Percentiles rank a stretch among this genome's conserved stretches.
Conservation (phyloP, 2,888 invertebrate genomes). For the Stegana nigrithorax region DNA sequence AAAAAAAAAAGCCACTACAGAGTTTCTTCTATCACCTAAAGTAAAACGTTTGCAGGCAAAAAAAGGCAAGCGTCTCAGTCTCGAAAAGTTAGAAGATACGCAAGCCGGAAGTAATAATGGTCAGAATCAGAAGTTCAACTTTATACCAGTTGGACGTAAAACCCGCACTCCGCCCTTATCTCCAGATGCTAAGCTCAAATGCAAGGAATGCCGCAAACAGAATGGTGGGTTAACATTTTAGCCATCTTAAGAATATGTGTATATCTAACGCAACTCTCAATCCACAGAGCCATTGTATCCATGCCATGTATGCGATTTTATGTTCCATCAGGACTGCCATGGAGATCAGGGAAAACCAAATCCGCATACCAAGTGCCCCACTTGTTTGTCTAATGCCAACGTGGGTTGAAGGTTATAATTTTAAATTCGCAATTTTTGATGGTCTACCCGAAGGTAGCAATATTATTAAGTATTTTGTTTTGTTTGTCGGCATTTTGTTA, state of each 20-base stretch:
- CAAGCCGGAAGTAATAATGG: not conserved
- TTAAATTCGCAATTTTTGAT: too few species aligned
- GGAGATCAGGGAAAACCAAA: constrained; percentile 20
- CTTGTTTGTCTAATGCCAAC: not conserved
- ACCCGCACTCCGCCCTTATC: constrained; percentile 22
- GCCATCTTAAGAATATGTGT: not conserved
- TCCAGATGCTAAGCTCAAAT: constrained; percentile 49
- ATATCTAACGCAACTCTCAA: not conserved
- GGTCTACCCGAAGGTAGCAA: too few species aligned
- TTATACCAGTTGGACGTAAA: not conserved
- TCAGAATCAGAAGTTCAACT: constrained; percentile 33
- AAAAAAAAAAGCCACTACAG: constrained; percentile 57
- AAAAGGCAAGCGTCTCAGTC: constrained; percentile 38
- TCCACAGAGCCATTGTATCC: constrained; percentile 28
- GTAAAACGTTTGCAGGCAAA: constrained; percentile 56
- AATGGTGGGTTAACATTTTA: constrained; percentile 38
- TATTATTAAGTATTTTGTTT: too few species aligned
- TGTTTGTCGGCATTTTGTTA: too few species aligned
- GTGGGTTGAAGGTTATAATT: too few species aligned
- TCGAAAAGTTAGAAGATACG: constrained; percentile 26
- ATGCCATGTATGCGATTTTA: constrained; percentile 34
- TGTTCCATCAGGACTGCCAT: constrained; percentile 40
- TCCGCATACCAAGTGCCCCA: constrained; percentile 1
- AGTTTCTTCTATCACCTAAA: constrained; percentile 63
- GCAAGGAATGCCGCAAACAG: constrained; percentile 59